These are phyloP conservation scores for Trachymyrmex septentrionalis DNA, from an alignment of 1,140 invertebrate species.

Conservation along the genomic window DNA sequence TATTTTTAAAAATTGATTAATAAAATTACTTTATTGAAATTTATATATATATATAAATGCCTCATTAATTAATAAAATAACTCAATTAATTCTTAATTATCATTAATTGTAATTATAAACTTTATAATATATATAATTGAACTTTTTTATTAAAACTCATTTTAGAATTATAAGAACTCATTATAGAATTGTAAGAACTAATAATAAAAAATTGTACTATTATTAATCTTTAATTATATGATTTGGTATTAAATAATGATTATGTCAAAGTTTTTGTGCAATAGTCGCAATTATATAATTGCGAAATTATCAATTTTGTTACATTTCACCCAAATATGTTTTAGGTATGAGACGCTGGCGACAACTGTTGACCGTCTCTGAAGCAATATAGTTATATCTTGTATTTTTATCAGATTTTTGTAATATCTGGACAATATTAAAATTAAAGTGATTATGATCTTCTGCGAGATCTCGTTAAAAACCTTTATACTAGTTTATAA, in stretches of 20 bases:
- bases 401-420: neutral
- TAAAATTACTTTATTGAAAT: constrained; percentile 7
- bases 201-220: neutral
- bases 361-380: neutral
- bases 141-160: neutral
- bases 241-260: neutral
- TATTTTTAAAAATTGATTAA: constrained; percentile 5
- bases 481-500: neutral
- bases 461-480: neutral
- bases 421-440: neutral
- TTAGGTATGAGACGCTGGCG: neutral
- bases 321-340: neutral
- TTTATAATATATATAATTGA: neutral
- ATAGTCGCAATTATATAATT: neutral
- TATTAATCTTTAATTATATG: neutral
- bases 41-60: too few relatives aligned
- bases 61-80: constrained; percentile 13
- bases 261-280: neutral
- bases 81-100: neutral
- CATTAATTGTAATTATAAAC: neutral
- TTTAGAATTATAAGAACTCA: neutral
- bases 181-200: neutral
- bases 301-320: neutral
- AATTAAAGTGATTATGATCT: neutral
- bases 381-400: neutral